These are phyloP conservation scores for Amblyopsis rosae DNA, from an alignment of 2,113 vertebrate genomes.

Conservation along the genomic window DNA sequence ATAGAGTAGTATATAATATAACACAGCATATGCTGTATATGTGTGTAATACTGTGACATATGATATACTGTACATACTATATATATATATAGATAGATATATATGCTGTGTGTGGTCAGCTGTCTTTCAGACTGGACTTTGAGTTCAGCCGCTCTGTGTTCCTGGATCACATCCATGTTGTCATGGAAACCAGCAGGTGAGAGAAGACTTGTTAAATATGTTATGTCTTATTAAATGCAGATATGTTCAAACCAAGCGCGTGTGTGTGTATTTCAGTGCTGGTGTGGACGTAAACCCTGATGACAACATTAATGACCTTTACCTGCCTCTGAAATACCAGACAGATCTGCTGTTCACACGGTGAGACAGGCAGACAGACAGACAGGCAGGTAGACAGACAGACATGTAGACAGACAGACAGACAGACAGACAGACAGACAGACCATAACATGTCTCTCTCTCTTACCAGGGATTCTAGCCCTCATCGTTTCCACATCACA, in stretches of 20 bases:
- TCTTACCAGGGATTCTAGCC: conserved; percentile 76
- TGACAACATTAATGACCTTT: conserved; percentile 83
- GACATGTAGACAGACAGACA: too few relatives aligned
- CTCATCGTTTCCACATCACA: conserved; percentile 83
- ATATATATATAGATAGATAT: neutral
- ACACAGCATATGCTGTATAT: too few relatives aligned
- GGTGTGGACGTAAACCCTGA: conserved; percentile 83
- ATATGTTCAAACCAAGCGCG: neutral
- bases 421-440: too few relatives aligned
- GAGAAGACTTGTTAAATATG: neutral
- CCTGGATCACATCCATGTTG: conserved; percentile 80
- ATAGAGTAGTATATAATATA: too few relatives aligned
- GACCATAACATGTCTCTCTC: too few relatives aligned
- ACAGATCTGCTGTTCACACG: conserved; percentile 92
- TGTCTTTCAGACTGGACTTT: conserved; percentile 89
- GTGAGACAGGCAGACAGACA: conserved; percentile 55
- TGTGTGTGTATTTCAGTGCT: conserved; percentile 73
- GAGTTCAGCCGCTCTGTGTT: conserved; percentile 86
- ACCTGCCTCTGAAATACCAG: conserved; percentile 85
- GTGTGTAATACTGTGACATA: too few relatives aligned
- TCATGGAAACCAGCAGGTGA: conserved; percentile 81
- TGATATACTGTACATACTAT: neutral
- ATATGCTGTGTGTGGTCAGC: conserved; percentile 65
- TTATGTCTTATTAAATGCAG: neutral
- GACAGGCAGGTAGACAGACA: too few relatives aligned